Evolutionary conservation across 2,113 vertebrate genomes (phyloP), one percentile per base, ranked within the genome.

Genomic region (Loxodonta africana): DNA sequence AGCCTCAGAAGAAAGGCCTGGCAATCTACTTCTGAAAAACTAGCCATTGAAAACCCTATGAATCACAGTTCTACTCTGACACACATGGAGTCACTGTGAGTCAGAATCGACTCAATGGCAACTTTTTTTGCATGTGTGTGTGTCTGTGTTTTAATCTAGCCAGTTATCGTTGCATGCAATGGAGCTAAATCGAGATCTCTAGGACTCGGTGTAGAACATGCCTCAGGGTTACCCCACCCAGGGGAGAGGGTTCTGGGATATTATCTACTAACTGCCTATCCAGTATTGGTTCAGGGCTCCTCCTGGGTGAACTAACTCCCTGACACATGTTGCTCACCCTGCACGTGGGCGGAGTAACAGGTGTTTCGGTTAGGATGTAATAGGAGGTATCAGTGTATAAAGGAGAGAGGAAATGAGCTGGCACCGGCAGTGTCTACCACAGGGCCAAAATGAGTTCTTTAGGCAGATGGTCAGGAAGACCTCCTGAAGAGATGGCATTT

Each of bases 151-250:
- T 57, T 57, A 8, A 41, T 48, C 48, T 84, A 83, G 37, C 65
- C 25, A 77, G 28, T 20, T 44, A 37, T 8, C 11, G 37, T 41
- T n/a, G n/a, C 1, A 1, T 20, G 23, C 53, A 23, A 3, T 0
- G 53, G 30, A 92, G 33, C 25, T 7, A 23, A 9, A 18, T 20
- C 4, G 5, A 21, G 3, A 48, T 44, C 77, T 67, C 14, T 51
- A 65, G 69, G 48, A 73, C 21, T 84, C 20, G 28, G 10, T 73
- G 23, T n/a, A 80, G 88, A 81, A 60, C 18, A 23, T 1, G 0
- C 20, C 48, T 48, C 5, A 20, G 7, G 9, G 10, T 73, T 65
- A 33, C 14, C 21, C 48, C 44, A 51, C 6, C 26, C 65, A 20
- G 28, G 46, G 20, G 26, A 69, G 33, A 95, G 14, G 51, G 44